Conservation (phyloP, 2,113 vertebrate species). For the Alethe castanea region DNA sequence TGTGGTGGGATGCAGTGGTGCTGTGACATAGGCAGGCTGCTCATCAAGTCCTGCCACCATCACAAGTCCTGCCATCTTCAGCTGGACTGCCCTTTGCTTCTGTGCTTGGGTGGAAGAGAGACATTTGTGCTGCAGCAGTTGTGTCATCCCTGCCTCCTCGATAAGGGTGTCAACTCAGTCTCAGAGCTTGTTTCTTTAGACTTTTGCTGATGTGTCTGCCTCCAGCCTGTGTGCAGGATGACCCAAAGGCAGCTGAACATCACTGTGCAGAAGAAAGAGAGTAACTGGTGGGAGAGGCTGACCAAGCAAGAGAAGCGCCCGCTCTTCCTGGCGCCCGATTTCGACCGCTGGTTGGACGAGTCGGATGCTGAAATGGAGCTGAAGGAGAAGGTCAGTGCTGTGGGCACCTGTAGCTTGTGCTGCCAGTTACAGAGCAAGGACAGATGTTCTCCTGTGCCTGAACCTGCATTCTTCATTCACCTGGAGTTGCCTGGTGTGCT, state of each 20-base stretch:
- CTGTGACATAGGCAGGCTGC: neutral
- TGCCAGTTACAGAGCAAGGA: neutral
- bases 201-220: neutral
- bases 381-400: conserved; percentile 81
- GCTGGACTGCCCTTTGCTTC: neutral
- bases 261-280: conserved; percentile 82
- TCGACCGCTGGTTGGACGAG: conserved; percentile 96
- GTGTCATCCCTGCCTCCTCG: neutral
- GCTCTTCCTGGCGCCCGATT: conserved; percentile 87
- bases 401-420: neutral
- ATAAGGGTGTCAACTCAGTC: neutral
- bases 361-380: conserved; percentile 96
- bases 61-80: neutral
- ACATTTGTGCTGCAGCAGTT: neutral
- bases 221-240: conserved; percentile 80
- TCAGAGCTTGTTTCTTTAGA: neutral
- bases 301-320: conserved; percentile 88
- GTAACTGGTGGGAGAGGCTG: conserved; percentile 90
- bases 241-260: conserved; percentile 93
- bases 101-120: neutral
- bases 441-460: neutral
- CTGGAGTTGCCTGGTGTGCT: neutral
- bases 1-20: neutral
- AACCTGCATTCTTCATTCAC: neutral
- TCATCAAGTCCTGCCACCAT: neutral